These are phyloP conservation scores for Brachyistius frenatus DNA, from an alignment of 2,113 vertebrate genomes.

Conservation along the genomic window DNA sequence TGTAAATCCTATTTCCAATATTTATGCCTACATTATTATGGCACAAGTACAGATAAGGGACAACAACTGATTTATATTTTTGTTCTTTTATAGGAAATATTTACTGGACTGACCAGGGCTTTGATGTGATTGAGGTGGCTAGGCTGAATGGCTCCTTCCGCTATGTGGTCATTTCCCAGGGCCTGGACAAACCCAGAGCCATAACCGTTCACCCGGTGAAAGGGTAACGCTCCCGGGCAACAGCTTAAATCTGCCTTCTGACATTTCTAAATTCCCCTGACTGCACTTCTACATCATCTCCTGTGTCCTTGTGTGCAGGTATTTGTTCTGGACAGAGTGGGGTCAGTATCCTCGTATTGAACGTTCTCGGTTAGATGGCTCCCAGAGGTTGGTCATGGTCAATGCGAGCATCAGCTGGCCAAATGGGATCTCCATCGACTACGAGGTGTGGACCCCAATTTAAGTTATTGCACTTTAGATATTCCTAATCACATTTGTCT, in stretches of 20 bases:
- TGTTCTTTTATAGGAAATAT: conserved; percentile 90
- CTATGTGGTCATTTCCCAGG: conserved; percentile 96
- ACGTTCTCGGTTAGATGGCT: conserved; percentile 91
- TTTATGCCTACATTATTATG: background rate
- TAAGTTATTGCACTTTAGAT: too few species aligned
- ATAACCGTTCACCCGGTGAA: conserved; percentile 96
- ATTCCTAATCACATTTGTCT: background rate
- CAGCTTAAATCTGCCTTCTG: background rate
- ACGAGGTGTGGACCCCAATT: conserved; percentile 85
- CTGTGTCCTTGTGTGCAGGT: conserved; percentile 79
- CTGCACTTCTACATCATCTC: background rate
- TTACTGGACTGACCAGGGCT: conserved; percentile 99
- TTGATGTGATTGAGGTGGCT: conserved; percentile 98
- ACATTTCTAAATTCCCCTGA: background rate
- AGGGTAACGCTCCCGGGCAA: conserved; percentile 85
- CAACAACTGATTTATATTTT: background rate
- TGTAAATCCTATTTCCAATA: background rate
- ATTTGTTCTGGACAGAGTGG: conserved; percentile 99
- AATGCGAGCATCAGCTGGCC: conserved; percentile 98
- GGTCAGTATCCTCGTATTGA: conserved; percentile 97
- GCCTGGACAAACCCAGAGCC: conserved; percentile 95
- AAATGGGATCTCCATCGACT: conserved; percentile 96
- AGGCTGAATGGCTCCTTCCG: conserved; percentile 97
- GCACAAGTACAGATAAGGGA: background rate
- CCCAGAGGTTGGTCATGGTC: conserved; percentile 90